A percentile compares a stretch with the other conserved stretches of the same genome.
These are phyloP conservation scores for Drosophila quadrilineata DNA, from an alignment of 1,140 invertebrate species.

Conservation along the genomic window DNA sequence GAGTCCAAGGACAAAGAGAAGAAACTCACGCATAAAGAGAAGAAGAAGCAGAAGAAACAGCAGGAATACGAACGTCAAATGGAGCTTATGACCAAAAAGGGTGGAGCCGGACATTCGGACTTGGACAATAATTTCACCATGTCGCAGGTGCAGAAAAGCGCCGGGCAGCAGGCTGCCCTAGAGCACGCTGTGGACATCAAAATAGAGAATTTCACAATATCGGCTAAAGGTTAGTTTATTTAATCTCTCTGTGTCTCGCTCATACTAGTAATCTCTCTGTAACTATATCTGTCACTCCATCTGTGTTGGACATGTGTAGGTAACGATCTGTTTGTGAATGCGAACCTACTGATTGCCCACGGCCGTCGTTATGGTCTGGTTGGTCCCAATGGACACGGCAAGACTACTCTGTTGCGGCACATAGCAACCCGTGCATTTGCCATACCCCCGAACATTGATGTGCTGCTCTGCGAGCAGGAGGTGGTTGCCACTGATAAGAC, in stretches of 20 bases:
- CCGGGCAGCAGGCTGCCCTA: constrained; percentile 90
- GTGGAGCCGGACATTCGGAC: constrained; percentile 92
- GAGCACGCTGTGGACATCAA: constrained; percentile 99
- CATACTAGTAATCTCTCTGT: neutral
- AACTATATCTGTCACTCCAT: neutral
- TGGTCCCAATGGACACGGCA: constrained; percentile 99
- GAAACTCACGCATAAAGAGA: constrained; percentile 96
- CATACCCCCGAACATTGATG: constrained; percentile 98
- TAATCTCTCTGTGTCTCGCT: neutral
- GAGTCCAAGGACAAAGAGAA: constrained; percentile 82
- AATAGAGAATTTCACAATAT: constrained; percentile 98
- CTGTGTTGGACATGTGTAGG: constrained; percentile 83
- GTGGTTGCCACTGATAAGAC: constrained; percentile 95
- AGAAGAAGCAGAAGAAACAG: constrained; percentile 96
- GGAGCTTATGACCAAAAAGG: constrained; percentile 93
- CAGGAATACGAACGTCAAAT: constrained; percentile 95
- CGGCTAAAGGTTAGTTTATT: constrained; percentile 92
- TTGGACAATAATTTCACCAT: constrained; percentile 97
- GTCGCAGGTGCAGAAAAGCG: constrained; percentile 94
- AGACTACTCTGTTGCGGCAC: constrained; percentile 98
- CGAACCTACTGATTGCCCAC: constrained; percentile 95
- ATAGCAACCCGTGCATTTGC: constrained; percentile 93
- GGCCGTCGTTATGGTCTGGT: constrained; percentile 98
- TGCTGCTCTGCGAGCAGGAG: constrained; percentile 99
- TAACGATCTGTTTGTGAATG: constrained; percentile 98